Evolutionary conservation across 2,797 vertebrate species (phyloP).

Genomic region (Hypotaenidia philippensis): DNA sequence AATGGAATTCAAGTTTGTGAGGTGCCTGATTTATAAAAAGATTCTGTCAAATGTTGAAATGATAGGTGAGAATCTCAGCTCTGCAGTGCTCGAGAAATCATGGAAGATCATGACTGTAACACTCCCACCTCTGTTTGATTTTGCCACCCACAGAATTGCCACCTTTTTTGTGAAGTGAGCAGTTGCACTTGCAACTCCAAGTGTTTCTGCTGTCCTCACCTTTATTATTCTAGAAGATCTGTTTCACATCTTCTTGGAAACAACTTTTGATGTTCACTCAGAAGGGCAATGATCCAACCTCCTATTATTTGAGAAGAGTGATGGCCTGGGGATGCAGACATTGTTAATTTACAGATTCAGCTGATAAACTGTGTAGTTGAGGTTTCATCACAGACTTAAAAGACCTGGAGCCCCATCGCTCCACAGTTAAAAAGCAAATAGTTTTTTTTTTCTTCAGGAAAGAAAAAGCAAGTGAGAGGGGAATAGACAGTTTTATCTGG

Average conservation of each 20-base stretch:
- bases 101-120: conserved; percentile 10
- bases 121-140: conserved; percentile 52
- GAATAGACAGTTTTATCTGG: background rate
- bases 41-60: conserved; percentile 12
- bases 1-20: conserved; percentile 6
- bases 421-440: conserved; percentile 6
- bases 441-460: background rate
- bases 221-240: conserved; percentile 10
- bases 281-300: background rate
- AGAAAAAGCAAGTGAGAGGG: background rate
- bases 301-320: background rate
- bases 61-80: conserved; percentile 36
- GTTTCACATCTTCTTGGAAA: conserved; percentile 9
- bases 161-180: conserved; percentile 59
- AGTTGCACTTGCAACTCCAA: conserved; percentile 26
- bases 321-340: background rate
- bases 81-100: conserved; percentile 16
- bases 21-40: background rate
- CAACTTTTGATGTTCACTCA: background rate
- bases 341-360: background rate
- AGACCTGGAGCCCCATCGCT: background rate
- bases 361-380: background rate
- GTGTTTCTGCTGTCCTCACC: conserved; percentile 10
- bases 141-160: conserved; percentile 22
- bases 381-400: background rate